Percentiles rank a stretch among this genome's conserved stretches.
These are phyloP conservation scores for Tanytarsus gracilentus DNA, from an alignment of 2,888 invertebrate species.

Conservation along the genomic window DNA sequence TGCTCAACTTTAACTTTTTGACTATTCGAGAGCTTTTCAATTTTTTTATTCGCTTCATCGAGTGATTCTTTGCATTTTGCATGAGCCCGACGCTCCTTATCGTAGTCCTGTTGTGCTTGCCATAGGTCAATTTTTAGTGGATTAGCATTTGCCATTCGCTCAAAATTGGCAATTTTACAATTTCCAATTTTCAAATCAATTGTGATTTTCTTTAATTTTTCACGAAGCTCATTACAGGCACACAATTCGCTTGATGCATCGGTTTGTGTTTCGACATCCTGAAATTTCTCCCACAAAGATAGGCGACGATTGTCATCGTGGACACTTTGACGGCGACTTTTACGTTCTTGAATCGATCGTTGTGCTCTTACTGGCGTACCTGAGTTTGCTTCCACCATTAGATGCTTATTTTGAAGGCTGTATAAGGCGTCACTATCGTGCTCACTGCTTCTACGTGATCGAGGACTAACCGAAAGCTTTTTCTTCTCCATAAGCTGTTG, in stretches of 20 bases:
- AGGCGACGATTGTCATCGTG: conserved; percentile 39
- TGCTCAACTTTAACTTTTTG: not conserved
- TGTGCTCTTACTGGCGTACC: not conserved
- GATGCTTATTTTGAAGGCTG: not conserved
- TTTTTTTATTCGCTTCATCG: not conserved
- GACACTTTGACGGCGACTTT: conserved; percentile 36
- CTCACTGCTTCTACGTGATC: not conserved
- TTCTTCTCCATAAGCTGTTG: not conserved
- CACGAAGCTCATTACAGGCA: conserved; percentile 35
- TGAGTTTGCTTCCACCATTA: not conserved
- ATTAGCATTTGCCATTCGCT: conserved; percentile 37
- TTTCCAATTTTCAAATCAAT: conserved; percentile 36
- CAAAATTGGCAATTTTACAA: conserved; percentile 37
- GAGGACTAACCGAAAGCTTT: not conserved
- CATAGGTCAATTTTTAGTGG: conserved; percentile 36
- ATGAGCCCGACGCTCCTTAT: not conserved
- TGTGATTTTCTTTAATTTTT: conserved; percentile 36
- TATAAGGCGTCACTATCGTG: not conserved
- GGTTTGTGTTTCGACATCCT: conserved; percentile 38
- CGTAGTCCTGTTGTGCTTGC: not conserved
- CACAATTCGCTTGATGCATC: conserved; percentile 37
- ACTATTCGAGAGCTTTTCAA: not conserved
- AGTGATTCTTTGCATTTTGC: not conserved
- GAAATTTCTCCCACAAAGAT: conserved; percentile 34
- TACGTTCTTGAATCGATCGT: conserved; percentile 34